phyloP scores from a whole-genome alignment of 2,888 invertebrate species.

The Chymomyza fuscimana region DNA sequence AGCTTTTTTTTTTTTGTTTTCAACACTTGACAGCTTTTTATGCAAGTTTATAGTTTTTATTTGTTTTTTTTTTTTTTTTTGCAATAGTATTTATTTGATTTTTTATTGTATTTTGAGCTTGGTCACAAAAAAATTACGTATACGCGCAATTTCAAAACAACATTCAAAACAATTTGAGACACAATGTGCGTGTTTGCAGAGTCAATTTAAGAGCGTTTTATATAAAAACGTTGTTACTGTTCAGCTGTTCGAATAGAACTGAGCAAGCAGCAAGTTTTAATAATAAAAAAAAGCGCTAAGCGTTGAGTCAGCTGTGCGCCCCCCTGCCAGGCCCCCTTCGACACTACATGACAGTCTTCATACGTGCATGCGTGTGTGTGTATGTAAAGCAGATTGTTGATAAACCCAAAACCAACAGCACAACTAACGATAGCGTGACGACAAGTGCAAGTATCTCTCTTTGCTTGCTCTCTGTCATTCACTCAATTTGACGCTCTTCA shows the following conservation, averaged over 20 bases:
- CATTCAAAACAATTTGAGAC: slow-evolving; percentile 39
- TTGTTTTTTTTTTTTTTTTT: slow-evolving; percentile 11
- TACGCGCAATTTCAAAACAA: slow-evolving; percentile 43
- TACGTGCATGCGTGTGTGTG: neutral
- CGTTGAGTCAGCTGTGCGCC: slow-evolving; percentile 29
- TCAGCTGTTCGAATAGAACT: slow-evolving; percentile 63
- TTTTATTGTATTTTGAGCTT: neutral
- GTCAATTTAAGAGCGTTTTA: slow-evolving; percentile 12
- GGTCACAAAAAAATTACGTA: slow-evolving; percentile 16
- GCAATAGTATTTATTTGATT: slow-evolving; percentile 20
- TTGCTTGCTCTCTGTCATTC: slow-evolving; percentile 1
- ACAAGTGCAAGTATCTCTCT: neutral
- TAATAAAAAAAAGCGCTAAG: neutral
- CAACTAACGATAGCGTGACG: neutral
- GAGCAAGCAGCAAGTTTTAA: slow-evolving; percentile 36
- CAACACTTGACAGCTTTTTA: neutral
- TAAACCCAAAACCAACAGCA: neutral
- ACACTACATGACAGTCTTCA: neutral
- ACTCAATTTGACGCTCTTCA: slow-evolving; percentile 31
- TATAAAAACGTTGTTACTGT: slow-evolving; percentile 40
- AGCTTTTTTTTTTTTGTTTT: slow-evolving; percentile 4
- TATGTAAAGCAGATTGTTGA: neutral
- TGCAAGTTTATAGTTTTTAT: slow-evolving; percentile 24
- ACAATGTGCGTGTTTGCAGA: neutral
- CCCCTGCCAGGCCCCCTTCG: neutral